A percentile compares a stretch with the other conserved stretches of the same genome.
Evolutionary conservation across 2,888 invertebrate genomes (phyloP).

Genomic region (Campoplex capitator): DNA sequence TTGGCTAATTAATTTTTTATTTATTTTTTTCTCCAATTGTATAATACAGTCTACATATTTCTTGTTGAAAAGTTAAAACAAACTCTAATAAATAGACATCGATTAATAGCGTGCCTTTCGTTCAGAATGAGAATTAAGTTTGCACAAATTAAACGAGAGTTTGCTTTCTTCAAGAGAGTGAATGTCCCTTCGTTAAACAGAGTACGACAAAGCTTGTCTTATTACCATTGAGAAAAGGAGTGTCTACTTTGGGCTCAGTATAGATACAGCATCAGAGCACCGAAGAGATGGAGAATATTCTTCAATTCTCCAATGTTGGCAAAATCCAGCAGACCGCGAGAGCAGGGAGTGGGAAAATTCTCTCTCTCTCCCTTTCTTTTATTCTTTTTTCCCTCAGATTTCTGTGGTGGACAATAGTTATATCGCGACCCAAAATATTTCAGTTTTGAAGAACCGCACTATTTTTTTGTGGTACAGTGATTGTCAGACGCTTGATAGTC

Average conservation of each 20-base stretch:
- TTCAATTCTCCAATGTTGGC: conserved; percentile 58
- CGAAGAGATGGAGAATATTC: conserved; percentile 40
- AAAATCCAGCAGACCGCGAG: conserved; percentile 60
- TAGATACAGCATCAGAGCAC: conserved; percentile 1
- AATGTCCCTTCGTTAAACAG: conserved; percentile 59
- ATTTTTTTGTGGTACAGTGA: conserved; percentile 26
- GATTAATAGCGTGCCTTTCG: conserved; percentile 49
- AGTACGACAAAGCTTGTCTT: conserved; percentile 63
- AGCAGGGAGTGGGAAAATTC: conserved; percentile 21
- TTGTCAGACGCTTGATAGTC: neutral
- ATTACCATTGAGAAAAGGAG: conserved; percentile 63
- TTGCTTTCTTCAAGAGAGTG: conserved; percentile 53
- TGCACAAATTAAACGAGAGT: conserved; percentile 66
- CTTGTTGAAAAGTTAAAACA: conserved; percentile 6
- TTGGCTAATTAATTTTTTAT: neutral
- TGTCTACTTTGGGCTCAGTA: conserved; percentile 43
- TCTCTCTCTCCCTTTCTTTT: conserved; percentile 1
- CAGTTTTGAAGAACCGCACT: neutral
- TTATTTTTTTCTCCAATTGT: neutral
- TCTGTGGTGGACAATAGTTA: conserved; percentile 13
- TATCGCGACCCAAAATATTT: conserved; percentile 34
- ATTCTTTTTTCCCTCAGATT: neutral
- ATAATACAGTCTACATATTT: neutral
- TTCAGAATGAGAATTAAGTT: conserved; percentile 58
- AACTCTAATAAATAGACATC: conserved; percentile 36